Evolutionary conservation across 2,797 vertebrate species (phyloP).

Genomic region (Sphenopsis melanotis): DNA sequence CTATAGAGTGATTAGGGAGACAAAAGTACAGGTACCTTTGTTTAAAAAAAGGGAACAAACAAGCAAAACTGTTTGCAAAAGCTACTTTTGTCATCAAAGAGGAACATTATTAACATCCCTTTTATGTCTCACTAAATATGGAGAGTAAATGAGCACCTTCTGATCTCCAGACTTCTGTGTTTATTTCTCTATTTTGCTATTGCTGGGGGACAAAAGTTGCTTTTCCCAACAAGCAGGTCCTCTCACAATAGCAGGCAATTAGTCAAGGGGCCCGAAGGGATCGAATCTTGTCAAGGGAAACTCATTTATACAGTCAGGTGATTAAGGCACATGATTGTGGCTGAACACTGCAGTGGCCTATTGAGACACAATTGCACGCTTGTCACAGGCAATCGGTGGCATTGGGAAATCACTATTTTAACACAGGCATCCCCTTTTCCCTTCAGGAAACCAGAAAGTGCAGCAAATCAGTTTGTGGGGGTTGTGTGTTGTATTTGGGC

Average conservation of each 20-base stretch:
- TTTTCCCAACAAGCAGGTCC: slow-evolving; percentile 26
- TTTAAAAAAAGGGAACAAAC: neutral
- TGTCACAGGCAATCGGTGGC: neutral
- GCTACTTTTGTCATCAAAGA: slow-evolving; percentile 19
- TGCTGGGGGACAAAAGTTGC: slow-evolving; percentile 35
- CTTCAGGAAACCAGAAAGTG: neutral
- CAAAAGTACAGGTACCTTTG: neutral
- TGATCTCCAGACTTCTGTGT: slow-evolving; percentile 41
- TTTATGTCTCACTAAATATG: slow-evolving; percentile 1
- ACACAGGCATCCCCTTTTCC: neutral
- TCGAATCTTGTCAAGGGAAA: slow-evolving; percentile 59
- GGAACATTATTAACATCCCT: slow-evolving; percentile 20
- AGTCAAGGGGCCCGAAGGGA: slow-evolving; percentile 63
- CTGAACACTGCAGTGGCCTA: neutral
- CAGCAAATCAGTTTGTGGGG: neutral
- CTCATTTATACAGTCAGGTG: slow-evolving; percentile 65
- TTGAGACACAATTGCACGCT: slow-evolving; percentile 18
- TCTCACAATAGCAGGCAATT: slow-evolving; percentile 67
- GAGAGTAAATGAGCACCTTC: slow-evolving; percentile 7
- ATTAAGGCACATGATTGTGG: slow-evolving; percentile 61
- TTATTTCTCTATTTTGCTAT: slow-evolving; percentile 46
- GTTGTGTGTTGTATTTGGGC: accelerated
- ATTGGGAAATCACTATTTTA: neutral
- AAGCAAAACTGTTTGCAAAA: slow-evolving; percentile 31
- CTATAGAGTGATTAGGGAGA: neutral